Base-by-base conservation (phyloP, 2,113 vertebrate species). In the Syngnathus typhle region DNA sequence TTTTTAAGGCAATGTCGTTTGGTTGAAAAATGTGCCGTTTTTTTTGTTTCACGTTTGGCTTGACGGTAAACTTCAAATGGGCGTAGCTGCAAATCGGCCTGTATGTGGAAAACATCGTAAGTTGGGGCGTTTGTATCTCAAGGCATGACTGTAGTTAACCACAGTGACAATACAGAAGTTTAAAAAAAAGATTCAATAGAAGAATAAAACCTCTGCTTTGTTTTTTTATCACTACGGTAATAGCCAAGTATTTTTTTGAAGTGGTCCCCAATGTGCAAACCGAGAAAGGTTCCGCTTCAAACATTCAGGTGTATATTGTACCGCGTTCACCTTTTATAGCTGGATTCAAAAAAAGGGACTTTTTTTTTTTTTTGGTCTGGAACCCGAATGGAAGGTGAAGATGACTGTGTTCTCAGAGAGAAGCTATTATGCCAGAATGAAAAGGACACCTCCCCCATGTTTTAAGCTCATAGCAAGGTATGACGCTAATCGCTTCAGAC, bases 401-500 rank as follows among this genome's bases (percentile, higher is more conserved):
- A 67, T 71, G 60, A 68, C 54, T 51, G 51, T 32, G 39, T 59
- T 41, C 38, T 61, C 59, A 61, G 60, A 44, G 44, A 62, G 46
- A 72, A 55, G 51, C 38, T 7, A 76, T 62, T 65, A 67, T 37
- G 61, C 27, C 11, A 27, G 27, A 68, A 11, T 21, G 51, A 56
- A 65, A 67, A 67, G 21, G 37, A 71, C 59, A 67, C 75, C 68
- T 66, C 61, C 67, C 64, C 58, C 52, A 49, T 65, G 72, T 75
- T 76, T 73, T 51, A 70, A 73, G 70, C 72, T 74, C 68, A 68
- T 67, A 71, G 66, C 44, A 75, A 82, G 77, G 80, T 78, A 76
- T 86, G 87, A 88, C 72, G 73, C 75, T 86, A 79, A 86, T 84
- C 71, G 74, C 61, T 84, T 76, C 71, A 74, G 84, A 88, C 83